Percentiles rank a stretch among this genome's conserved stretches.
Conservation (phyloP, 1,140 invertebrate species). For the Alviniconcha marisindica region DNA sequence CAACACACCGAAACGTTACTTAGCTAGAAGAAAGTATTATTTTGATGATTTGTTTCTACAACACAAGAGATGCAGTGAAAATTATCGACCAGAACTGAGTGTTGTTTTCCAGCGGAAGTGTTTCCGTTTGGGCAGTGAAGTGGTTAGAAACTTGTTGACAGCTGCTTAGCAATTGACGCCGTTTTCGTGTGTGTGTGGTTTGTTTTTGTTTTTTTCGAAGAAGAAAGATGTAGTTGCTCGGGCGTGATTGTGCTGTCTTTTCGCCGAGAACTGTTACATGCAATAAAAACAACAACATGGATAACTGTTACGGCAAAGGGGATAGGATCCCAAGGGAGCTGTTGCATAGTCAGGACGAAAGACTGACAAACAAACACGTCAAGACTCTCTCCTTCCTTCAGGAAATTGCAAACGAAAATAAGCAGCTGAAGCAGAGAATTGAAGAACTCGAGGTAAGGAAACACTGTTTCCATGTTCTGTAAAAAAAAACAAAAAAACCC, state of each 20-base stretch:
- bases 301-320: constrained; percentile 58
- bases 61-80: too few relatives aligned
- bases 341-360: constrained; percentile 61
- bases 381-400: constrained; percentile 71
- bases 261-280: neutral
- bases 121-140: neutral
- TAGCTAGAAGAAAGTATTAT: too few relatives aligned
- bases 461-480: too few relatives aligned
- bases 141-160: constrained; percentile 31
- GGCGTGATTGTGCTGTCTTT: neutral
- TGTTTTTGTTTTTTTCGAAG: neutral
- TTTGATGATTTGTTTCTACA: too few relatives aligned
- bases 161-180: constrained; percentile 26
- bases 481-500: too few relatives aligned
- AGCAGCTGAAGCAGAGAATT: constrained; percentile 64
- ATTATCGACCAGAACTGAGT: too few relatives aligned
- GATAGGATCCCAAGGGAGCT: constrained; percentile 62
- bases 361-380: constrained; percentile 68
- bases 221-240: neutral
- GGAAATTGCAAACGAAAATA: constrained; percentile 71
- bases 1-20: too few relatives aligned
- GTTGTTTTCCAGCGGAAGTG: neutral
- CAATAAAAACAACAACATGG: too few relatives aligned
- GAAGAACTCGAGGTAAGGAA: constrained; percentile 66
- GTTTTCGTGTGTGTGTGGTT: too few relatives aligned